A percentile compares a stretch with the other conserved stretches of the same genome.
These are phyloP conservation scores for Geococcyx californianus DNA, from an alignment of 2,113 vertebrate genomes.

Conservation along the genomic window DNA sequence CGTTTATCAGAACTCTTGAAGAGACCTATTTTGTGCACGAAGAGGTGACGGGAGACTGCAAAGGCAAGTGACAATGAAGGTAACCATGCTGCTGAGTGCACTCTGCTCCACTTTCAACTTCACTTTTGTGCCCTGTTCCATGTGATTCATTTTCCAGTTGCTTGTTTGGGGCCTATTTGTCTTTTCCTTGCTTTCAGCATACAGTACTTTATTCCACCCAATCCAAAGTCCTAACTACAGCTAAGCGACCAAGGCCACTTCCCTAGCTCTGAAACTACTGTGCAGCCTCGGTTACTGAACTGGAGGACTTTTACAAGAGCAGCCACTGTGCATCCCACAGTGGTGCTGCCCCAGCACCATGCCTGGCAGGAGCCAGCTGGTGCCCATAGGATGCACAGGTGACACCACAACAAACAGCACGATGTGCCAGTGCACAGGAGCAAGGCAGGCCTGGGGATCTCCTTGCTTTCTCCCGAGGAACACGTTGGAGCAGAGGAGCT, in stretches of 20 bases:
- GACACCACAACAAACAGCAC: accelerated
- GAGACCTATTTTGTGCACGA: not conserved
- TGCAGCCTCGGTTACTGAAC: not conserved
- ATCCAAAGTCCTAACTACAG: not conserved
- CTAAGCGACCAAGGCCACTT: not conserved
- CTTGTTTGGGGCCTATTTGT: not conserved
- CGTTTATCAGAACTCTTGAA: not conserved
- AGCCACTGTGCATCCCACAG: not conserved
- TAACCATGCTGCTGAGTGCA: not conserved
- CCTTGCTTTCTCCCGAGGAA: not conserved
- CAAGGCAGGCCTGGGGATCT: not conserved
- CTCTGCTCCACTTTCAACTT: not conserved
- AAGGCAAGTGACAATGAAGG: not conserved
- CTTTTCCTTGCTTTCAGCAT: not conserved
- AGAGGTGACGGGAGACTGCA: not conserved
- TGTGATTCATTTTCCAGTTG: not conserved
- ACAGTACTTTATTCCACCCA: not conserved
- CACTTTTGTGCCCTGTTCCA: not conserved
- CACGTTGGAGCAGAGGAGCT: not conserved
- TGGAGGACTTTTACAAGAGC: not conserved
- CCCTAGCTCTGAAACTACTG: not conserved
- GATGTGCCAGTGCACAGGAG: accelerated
- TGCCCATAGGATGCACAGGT: not conserved
- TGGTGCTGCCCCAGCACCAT: accelerated
- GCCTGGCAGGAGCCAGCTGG: not conserved